These are phyloP conservation scores for Aspiorhynchus laticeps DNA, from an alignment of 2,113 vertebrate species.

Conservation along the genomic window DNA sequence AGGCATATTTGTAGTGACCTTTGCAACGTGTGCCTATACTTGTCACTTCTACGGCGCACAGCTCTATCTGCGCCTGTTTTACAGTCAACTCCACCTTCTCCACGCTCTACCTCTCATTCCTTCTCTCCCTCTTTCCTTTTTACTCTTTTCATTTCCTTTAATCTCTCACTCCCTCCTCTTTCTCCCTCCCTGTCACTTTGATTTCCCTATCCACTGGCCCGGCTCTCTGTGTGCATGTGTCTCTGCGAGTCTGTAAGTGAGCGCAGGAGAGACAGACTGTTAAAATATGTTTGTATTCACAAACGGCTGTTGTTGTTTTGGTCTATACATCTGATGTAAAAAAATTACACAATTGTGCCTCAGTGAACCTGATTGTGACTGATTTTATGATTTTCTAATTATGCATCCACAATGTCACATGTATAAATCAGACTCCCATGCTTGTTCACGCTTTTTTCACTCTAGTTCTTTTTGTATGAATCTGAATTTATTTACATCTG, in stretches of 20 bases:
- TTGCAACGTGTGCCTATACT: constrained; percentile 48
- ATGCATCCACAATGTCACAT: constrained; percentile 9
- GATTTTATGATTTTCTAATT: constrained; percentile 21
- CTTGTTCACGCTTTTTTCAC: background rate
- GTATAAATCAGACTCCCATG: background rate
- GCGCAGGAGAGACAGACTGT: constrained; percentile 40
- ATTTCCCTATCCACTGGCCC: constrained; percentile 80
- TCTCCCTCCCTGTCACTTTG: constrained; percentile 79
- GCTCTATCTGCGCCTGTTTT: constrained; percentile 63
- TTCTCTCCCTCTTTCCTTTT: constrained; percentile 70
- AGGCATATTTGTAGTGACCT: constrained; percentile 36
- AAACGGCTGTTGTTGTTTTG: background rate
- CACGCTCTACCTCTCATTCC: constrained; percentile 66
- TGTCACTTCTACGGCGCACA: constrained; percentile 53
- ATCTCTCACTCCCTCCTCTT: constrained; percentile 71
- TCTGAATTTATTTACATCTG: constrained; percentile 48
- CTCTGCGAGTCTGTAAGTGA: constrained; percentile 55
- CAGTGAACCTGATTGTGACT: constrained; percentile 17
- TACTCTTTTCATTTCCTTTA: constrained; percentile 75
- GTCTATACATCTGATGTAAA: background rate
- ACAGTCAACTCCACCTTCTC: constrained; percentile 69
- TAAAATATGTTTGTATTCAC: constrained; percentile 30
- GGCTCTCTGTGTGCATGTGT: constrained; percentile 57
- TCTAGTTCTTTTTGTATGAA: background rate
- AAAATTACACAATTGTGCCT: background rate